Evolutionary conservation across 2,888 invertebrate genomes (phyloP), one percentile per base, ranked within the genome.

Genomic region (Sacculina carcini): DNA sequence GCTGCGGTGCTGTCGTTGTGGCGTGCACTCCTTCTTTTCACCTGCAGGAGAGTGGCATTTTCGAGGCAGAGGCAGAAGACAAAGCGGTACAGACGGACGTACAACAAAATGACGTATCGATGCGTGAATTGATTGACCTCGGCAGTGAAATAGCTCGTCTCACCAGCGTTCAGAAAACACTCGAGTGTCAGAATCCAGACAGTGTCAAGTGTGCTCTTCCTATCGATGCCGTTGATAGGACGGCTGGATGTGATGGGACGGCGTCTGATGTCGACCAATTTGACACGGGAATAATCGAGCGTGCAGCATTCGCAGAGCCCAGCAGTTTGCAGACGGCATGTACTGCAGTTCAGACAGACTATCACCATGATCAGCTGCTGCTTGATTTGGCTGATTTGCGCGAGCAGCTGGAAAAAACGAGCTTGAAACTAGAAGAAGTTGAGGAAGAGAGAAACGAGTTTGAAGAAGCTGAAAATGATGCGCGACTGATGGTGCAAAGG

Each of bases 21-120:
- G 14, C 5, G 14, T 14, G 32, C 44, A 28, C 7, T 16, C 42
- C 6, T 28, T 44, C 16, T 5, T 10, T 28, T 44, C 44, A 19
- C 44, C 44, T 57, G 52, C 57, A 57, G 52, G 57, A 57, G 52
- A 55, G 55, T 19, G 57, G 57, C 26, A 57, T 57, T 48, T 57
- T 56, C 46, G 57, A 56, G 42, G 48, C 26, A 24, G 48, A 36
- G 7, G 6, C 10, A 19, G 38, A 38, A n/a, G 48, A 48, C 16
- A 38, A 34, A 29, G 32, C 48, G 3, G n/a, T 26, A 2, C 48
- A 48, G 26, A 48, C 48, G 26, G 48, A 48, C 10, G 32, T 48
- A 9, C 48, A 48, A 21, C 24, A 24, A 26, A 48, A 29, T 26
- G 48, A 48, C 6, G 38, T 34, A 26, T 36, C 38, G 48, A 38